Evolutionary conservation across 2,113 vertebrate genomes (phyloP), one percentile per base, ranked within the genome.

Genomic region (Ameiurus melas): DNA sequence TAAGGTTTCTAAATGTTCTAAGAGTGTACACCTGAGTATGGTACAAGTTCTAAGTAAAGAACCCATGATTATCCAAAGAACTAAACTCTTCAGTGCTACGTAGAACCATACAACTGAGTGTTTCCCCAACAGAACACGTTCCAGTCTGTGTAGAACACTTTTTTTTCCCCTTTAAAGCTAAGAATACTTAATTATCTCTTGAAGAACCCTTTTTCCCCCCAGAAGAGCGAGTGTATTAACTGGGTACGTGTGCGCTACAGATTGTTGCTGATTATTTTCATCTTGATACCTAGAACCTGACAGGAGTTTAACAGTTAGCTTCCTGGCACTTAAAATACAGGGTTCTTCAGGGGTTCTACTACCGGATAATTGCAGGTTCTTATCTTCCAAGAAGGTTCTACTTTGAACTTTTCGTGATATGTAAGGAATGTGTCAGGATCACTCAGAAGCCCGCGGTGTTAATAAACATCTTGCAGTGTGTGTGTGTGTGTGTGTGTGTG

Each of bases 351-450:
- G 17, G 6, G 36, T 77, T 47, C 71, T 22, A 8, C 33, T 20
- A 39, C 19, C 22, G 2, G 5, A 77, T 22, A 25, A 77, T 25
- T 77, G 47, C 39, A 27, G 27, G 77, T 53, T 79, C 27, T 75
- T 8, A 22, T 8, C 71, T 25, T 43, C 47, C 47, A 51, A 53
- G 53, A 27, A 51, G 25, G 43, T 14, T 47, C 43, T 27, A 27
- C 22, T 27, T 27, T 27, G 30, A 78, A 25, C 75, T 79, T 5
- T 39, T 20, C 12, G 7, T 39, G 17, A 73, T 12, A 39, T 55
- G 19, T 17, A 33, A 82, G 53, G 55, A 85, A 85, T 39, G 68
- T 57, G 20, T 73, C 47, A 71, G 36, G 36, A 77, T 86, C 71
- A 62, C 57, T 43, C 30, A 86, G 25, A 55, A 75, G 53, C 33